Conservation (phyloP, 2,888 invertebrate genomes). For the Lochmaea crataegi region DNA sequence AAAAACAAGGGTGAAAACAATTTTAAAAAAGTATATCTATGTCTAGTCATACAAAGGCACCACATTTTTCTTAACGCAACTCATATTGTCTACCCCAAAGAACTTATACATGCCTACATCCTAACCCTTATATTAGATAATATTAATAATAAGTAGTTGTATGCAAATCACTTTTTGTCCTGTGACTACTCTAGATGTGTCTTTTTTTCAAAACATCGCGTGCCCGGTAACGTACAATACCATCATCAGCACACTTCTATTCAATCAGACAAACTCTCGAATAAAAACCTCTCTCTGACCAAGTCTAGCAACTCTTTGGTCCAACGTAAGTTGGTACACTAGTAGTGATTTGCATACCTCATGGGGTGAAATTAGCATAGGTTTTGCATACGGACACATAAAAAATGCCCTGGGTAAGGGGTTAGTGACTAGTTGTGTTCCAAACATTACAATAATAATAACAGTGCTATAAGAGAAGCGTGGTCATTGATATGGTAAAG, state of each 20-base stretch:
- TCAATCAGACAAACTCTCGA: constrained; percentile 17
- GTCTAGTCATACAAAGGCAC: not conserved
- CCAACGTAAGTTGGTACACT: constrained; percentile 27
- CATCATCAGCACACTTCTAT: constrained; percentile 36
- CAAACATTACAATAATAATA: constrained; percentile 44
- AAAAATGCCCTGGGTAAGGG: constrained; percentile 46
- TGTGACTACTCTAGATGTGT: constrained; percentile 37
- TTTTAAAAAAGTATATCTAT: not conserved
- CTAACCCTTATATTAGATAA: constrained; percentile 33
- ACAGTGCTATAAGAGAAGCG: constrained; percentile 39
- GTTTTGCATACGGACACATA: constrained; percentile 47
- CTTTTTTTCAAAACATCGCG: constrained; percentile 31
- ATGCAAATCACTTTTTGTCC: constrained; percentile 38
- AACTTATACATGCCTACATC: constrained; percentile 19
- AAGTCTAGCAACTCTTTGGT: constrained; percentile 26
- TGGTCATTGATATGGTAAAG: constrained; percentile 48
- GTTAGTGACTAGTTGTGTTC: constrained; percentile 41
- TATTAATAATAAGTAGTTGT: constrained; percentile 33
- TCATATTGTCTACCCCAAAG: constrained; percentile 15
- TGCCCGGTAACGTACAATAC: constrained; percentile 33
- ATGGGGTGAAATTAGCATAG: constrained; percentile 49
- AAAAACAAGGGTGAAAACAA: not conserved
- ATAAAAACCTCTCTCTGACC: not conserved
- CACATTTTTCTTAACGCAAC: not conserved
- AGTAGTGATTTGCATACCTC: constrained; percentile 42